Conservation (phyloP, 1,140 invertebrate species). For the Bombus superbus region DNA sequence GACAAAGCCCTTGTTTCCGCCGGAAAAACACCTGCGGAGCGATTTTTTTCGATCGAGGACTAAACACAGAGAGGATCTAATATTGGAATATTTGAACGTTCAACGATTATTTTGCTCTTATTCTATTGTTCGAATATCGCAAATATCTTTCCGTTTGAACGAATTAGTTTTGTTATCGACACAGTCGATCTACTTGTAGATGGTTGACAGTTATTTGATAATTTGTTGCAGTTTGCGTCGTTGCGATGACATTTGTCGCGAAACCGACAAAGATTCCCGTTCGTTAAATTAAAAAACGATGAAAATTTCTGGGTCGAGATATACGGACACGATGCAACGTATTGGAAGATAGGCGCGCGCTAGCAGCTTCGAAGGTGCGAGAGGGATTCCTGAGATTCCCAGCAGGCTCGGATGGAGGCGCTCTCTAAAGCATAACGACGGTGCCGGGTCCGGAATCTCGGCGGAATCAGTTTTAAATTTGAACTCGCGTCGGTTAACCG, state of each 20-base stretch:
- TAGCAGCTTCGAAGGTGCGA: neutral
- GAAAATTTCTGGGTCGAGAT: no score
- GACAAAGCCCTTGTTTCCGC: neutral
- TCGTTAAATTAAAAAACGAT: neutral
- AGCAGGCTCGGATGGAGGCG: slow-evolving; percentile 14
- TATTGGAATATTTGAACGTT: no score
- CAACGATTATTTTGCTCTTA: no score
- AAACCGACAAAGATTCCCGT: neutral
- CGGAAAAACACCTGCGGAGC: neutral
- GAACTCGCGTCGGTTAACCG: slow-evolving; percentile 46
- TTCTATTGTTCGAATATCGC: no score
- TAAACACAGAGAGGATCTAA: no score
- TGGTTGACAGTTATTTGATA: no score
- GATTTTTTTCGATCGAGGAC: neutral
- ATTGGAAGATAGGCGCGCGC: neutral
- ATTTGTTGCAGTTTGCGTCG: no score
- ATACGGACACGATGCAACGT: neutral
- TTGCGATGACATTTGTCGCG: neutral
- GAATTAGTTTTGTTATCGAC: no score
- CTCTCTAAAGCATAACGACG: slow-evolving; percentile 41
- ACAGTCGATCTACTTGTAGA: no score
- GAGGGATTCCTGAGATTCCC: slow-evolving; percentile 26
- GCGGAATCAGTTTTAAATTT: slow-evolving; percentile 52
- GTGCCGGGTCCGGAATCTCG: slow-evolving; percentile 31
- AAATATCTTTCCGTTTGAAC: no score